Conservation (phyloP, 2,888 invertebrate genomes). For the Proisotoma minuta region DNA sequence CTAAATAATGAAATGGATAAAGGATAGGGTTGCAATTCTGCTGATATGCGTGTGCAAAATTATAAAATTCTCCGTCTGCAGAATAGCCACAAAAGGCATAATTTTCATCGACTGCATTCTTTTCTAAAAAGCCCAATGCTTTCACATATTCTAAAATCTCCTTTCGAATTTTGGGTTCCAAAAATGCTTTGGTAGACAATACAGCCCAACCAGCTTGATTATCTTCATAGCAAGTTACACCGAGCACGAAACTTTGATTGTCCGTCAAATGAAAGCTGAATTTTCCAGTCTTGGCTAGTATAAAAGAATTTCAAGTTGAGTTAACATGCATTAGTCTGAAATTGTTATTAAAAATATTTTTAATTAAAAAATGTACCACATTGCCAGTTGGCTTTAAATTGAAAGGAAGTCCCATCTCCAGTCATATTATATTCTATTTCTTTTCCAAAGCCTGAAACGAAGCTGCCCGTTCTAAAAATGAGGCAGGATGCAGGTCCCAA, state of each 20-base stretch:
- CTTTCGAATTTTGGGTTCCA: neutral
- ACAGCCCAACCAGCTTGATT: slow-evolving; percentile 1
- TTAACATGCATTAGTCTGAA: neutral
- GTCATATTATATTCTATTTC: neutral
- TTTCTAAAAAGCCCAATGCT: neutral
- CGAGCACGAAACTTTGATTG: slow-evolving; percentile 1
- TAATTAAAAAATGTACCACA: neutral
- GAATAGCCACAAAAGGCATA: neutral
- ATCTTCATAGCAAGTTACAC: slow-evolving; percentile 9
- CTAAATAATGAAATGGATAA: too few species aligned
- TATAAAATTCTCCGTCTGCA: too few species aligned
- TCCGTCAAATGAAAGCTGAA: slow-evolving; percentile 7
- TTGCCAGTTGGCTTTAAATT: neutral
- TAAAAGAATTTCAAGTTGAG: neutral
- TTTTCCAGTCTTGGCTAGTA: slow-evolving; percentile 1
- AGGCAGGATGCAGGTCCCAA: neutral
- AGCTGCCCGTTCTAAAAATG: neutral
- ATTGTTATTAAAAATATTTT: neutral
- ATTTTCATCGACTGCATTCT: neutral
- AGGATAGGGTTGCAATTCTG: too few species aligned
- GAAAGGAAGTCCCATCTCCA: neutral
- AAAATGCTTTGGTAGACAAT: slow-evolving; percentile 1
- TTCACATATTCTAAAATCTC: neutral
- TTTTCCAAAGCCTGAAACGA: neutral
- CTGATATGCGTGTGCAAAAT: too few species aligned